phyloP scores from a whole-genome alignment of 1,140 invertebrate genomes.

The Aphis gossypii region DNA sequence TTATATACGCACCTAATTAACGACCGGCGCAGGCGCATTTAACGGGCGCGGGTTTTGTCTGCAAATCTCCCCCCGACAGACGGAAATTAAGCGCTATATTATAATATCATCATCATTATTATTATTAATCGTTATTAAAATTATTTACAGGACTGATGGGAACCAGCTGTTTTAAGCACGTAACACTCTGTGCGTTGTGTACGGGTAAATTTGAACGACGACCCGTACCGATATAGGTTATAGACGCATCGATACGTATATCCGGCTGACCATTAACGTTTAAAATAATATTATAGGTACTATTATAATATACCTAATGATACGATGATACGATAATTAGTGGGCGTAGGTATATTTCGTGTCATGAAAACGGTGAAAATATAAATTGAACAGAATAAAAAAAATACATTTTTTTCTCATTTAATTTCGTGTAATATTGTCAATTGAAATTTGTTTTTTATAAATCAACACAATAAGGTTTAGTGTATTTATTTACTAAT shows the following conservation, averaged over 20 bases:
- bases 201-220: neutral
- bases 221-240: neutral
- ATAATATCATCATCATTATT: neutral
- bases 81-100: neutral
- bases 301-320: neutral
- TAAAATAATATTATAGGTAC: neutral
- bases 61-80: neutral
- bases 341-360: neutral
- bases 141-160: neutral
- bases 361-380: neutral
- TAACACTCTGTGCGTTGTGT: neutral
- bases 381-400: neutral
- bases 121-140: slow-evolving; percentile 5
- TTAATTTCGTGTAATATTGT: neutral
- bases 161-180: neutral
- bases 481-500: too few relatives aligned
- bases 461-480: too few relatives aligned
- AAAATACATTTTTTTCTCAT: neutral
- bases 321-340: neutral
- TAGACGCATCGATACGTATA: neutral
- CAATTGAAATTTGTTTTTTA: too few relatives aligned
- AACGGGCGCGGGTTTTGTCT: neutral
- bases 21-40: neutral
- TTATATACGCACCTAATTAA: neutral
- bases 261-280: neutral